These are phyloP conservation scores for Epistrophella euchroma DNA, from an alignment of 2,888 invertebrate species.

Conservation along the genomic window DNA sequence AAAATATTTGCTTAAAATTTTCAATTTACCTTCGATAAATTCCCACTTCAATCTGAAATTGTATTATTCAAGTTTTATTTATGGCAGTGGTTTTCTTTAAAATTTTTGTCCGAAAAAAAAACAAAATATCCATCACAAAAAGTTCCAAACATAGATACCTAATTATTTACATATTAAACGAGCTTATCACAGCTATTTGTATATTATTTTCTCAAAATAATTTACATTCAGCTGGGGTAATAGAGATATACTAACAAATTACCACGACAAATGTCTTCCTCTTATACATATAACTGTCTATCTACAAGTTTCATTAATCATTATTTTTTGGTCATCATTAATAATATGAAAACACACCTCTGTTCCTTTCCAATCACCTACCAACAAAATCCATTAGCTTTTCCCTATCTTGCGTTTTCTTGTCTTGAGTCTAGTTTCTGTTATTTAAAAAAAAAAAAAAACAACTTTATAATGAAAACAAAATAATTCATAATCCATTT, in stretches of 20 bases:
- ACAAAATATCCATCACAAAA: not conserved
- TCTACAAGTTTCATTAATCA: conserved; percentile 30
- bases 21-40: not conserved
- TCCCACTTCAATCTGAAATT: not conserved
- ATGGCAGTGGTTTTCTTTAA: too few species aligned
- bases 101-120: not conserved
- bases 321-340: conserved; percentile 17
- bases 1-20: too few species aligned
- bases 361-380: not conserved
- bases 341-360: conserved; percentile 4
- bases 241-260: conserved; percentile 17
- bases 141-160: not conserved
- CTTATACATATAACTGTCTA: conserved; percentile 4
- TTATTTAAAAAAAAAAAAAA: not conserved
- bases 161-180: not conserved
- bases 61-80: not conserved
- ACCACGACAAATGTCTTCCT: conserved; percentile 6
- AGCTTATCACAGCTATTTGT: not conserved
- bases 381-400: conserved; percentile 9
- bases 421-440: not conserved
- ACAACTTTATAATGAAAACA: conserved; percentile 29
- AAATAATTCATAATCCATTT: conserved; percentile 74
- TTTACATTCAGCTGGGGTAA: not conserved
- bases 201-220: not conserved
- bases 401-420: not conserved